Evolutionary conservation across 2,888 invertebrate species (phyloP).

Genomic region (Hermodice carunculata): DNA sequence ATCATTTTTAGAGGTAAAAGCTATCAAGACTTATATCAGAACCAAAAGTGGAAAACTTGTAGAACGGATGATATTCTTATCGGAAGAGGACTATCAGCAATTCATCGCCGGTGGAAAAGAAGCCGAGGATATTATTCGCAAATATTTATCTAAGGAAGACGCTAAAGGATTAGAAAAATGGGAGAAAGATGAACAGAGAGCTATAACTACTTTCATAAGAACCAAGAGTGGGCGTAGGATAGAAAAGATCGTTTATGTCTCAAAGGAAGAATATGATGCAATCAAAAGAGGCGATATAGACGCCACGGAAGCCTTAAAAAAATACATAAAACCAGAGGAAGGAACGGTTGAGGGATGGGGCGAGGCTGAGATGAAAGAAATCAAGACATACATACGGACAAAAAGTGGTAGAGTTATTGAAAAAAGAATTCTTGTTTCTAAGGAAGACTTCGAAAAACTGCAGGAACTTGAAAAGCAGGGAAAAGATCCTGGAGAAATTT

Average conservation of each 20-base stretch:
- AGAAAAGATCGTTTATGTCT: conserved; percentile 61
- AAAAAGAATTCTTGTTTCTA: conserved; percentile 62
- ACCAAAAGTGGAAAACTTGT: conserved; percentile 49
- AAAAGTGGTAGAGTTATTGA: conserved; percentile 67
- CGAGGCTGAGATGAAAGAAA: conserved; percentile 65
- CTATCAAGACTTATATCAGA: conserved; percentile 50
- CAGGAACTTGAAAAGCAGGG: conserved; percentile 56
- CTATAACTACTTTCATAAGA: conserved; percentile 65
- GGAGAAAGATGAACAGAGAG: conserved; percentile 67
- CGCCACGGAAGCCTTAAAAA: conserved; percentile 53
- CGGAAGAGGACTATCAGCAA: conserved; percentile 47
- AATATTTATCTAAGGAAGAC: conserved; percentile 59
- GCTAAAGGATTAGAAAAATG: conserved; percentile 61
- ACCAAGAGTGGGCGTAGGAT: conserved; percentile 67
- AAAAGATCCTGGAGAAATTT: conserved; percentile 56
- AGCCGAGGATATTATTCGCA: conserved; percentile 39
- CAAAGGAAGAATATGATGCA: conserved; percentile 64
- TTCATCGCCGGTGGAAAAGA: conserved; percentile 35
- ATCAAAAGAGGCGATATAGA: conserved; percentile 61
- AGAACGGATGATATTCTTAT: conserved; percentile 46
- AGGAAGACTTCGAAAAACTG: conserved; percentile 64
- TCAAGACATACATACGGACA: conserved; percentile 66
- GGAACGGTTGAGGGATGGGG: conserved; percentile 65
- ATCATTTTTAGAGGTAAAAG: conserved; percentile 44
- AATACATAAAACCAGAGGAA: conserved; percentile 55